phyloP scores from a whole-genome alignment of 2,797 vertebrate genomes.

The Falco naumanni region DNA sequence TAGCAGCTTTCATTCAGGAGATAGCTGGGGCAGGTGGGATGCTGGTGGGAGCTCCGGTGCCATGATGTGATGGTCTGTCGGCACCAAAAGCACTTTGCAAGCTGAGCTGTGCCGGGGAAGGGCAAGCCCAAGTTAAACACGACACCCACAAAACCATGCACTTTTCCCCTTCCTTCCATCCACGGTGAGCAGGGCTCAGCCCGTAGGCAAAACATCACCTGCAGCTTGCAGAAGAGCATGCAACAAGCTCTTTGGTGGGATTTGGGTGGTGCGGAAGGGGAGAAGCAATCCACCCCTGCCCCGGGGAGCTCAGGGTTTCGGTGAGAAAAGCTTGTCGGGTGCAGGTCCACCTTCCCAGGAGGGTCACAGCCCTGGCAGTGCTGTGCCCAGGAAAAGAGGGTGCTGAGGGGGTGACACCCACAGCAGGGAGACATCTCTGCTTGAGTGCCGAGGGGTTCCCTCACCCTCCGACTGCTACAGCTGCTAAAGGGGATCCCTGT shows the following conservation, averaged over 20 bases:
- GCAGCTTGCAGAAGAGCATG: background rate
- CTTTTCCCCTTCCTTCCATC: background rate
- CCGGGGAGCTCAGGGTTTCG: no score
- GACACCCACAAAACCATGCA: fast-evolving
- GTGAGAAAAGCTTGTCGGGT: background rate
- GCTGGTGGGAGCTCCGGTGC: background rate
- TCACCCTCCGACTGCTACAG: background rate
- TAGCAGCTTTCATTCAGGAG: background rate
- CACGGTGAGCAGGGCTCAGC: fast-evolving
- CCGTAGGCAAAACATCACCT: fast-evolving
- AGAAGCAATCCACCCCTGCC: background rate
- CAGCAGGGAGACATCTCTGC: background rate
- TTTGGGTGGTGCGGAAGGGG: background rate
- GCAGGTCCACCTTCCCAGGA: background rate
- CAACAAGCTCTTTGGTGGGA: background rate
- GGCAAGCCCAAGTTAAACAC: background rate
- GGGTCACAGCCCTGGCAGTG: background rate
- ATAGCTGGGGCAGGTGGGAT: background rate
- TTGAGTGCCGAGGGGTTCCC: fast-evolving
- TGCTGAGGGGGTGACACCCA: background rate
- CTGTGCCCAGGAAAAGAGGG: background rate
- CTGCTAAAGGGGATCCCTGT: background rate
- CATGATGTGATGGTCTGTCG: fast-evolving
- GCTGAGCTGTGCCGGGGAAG: background rate
- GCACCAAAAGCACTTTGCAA: background rate